Conservation (phyloP, 2,113 vertebrate species). For the Grammomys surdaster region DNA sequence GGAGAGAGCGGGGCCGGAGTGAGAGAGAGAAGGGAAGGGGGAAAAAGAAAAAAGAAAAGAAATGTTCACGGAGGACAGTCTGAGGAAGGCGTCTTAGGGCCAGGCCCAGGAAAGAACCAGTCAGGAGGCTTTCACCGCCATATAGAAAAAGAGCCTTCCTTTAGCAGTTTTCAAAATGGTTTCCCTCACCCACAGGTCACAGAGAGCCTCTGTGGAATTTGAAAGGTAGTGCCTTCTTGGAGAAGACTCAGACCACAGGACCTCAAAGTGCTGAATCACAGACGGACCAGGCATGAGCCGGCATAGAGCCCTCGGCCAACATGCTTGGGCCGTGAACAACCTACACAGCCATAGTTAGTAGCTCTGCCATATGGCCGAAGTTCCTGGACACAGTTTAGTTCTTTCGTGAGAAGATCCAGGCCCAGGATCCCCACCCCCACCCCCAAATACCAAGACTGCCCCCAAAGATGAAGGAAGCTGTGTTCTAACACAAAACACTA, state of each 20-base stretch:
- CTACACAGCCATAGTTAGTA: not conserved
- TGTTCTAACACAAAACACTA: not conserved
- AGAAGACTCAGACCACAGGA: not conserved
- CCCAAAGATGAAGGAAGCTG: not conserved
- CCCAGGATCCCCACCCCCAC: not conserved
- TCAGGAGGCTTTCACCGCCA: not conserved
- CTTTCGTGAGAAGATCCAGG: not conserved
- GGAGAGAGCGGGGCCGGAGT: too few relatives aligned
- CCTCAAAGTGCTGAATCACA: not conserved
- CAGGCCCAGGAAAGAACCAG: not conserved
- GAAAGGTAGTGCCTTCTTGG: not conserved
- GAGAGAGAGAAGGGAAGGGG: too few relatives aligned
- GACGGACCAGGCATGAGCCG: not conserved
- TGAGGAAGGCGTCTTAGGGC: not conserved
- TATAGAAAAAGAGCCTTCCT: not conserved
- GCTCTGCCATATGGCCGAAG: not conserved
- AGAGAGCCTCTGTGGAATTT: not conserved
- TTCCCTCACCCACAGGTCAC: not conserved
- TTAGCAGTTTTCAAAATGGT: conserved; percentile 43
- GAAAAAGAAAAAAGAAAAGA: not conserved
- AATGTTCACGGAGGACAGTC: not conserved
- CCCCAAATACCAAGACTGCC: not conserved
- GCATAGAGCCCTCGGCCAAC: not conserved
- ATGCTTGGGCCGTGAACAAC: not conserved
- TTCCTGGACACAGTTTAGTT: not conserved